A percentile compares a stretch with the other conserved stretches of the same genome.
Conservation (phyloP, 2,888 invertebrate species). For the Pristionchus fissidentatus region DNA sequence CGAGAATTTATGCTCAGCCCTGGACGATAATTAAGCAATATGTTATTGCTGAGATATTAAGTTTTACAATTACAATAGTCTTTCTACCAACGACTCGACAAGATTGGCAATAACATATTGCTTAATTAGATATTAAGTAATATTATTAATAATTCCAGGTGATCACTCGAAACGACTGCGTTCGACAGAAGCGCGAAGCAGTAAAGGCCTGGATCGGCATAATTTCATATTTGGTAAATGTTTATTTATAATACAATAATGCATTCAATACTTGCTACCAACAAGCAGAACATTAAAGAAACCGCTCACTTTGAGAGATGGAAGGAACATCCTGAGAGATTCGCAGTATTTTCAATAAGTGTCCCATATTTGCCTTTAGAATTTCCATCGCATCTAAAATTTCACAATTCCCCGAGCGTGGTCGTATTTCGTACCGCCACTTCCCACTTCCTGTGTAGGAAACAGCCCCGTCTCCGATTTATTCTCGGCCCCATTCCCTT, state of each 20-base stretch:
- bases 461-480: constrained; percentile 5
- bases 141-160: constrained; percentile 51
- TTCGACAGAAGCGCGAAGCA: constrained; percentile 73
- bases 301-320: no score
- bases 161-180: constrained; percentile 69
- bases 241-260: no score
- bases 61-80: neutral
- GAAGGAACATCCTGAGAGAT: no score
- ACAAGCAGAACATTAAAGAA: no score
- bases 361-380: no score
- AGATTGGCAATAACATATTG: no score
- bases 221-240: constrained; percentile 68
- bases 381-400: no score
- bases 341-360: no score
- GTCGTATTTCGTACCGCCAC: neutral
- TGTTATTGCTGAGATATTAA: neutral
- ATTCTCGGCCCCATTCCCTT: constrained; percentile 28
- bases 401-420: no score
- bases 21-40: neutral
- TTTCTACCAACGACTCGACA: neutral
- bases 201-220: constrained; percentile 72
- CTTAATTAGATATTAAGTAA: no score
- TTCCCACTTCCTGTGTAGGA: neutral
- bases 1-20: neutral
- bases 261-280: no score